phyloP scores from a whole-genome alignment of 1,140 invertebrate genomes.

The Streblospio benedicti region DNA sequence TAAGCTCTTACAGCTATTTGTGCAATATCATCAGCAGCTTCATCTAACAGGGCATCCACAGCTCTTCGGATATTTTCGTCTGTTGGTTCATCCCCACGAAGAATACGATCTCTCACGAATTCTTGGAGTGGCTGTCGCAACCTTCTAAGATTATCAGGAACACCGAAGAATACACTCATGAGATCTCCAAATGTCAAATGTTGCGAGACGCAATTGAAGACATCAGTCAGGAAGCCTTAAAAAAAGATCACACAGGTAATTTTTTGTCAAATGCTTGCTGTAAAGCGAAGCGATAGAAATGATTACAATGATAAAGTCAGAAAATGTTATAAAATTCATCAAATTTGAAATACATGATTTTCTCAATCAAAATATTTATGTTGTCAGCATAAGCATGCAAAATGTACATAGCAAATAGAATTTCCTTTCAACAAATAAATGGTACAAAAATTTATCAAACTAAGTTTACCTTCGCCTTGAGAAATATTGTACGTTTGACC shows the following conservation, averaged over 20 bases:
- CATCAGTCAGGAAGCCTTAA: conserved; percentile 34
- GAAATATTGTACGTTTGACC: conserved; percentile 27
- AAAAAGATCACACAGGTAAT: conserved; percentile 16
- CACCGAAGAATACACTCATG: conserved; percentile 44
- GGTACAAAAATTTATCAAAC: too few species aligned
- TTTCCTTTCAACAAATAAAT: too few species aligned
- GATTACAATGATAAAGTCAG: too few species aligned
- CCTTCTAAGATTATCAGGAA: conserved; percentile 31
- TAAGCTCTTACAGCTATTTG: conserved; percentile 23
- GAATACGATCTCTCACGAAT: conserved; percentile 34
- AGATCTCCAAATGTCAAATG: conserved; percentile 49
- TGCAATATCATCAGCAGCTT: conserved; percentile 22
- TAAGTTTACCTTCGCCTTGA: conserved; percentile 41
- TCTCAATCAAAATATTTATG: too few species aligned
- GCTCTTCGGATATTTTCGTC: conserved; percentile 29
- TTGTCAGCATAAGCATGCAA: too few species aligned
- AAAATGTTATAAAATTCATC: too few species aligned
- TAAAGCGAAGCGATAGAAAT: too few species aligned
- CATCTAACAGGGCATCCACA: conserved; percentile 22
- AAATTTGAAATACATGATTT: too few species aligned
- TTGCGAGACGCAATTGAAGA: conserved; percentile 33
- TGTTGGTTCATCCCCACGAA: conserved; percentile 30
- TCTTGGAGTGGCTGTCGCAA: conserved; percentile 32
- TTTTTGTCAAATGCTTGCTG: too few species aligned
- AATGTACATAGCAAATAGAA: too few species aligned